Percentiles rank a stretch among this genome's conserved stretches.
phyloP scores from a whole-genome alignment of 1,140 invertebrate genomes.

The Heliothis virescens region DNA sequence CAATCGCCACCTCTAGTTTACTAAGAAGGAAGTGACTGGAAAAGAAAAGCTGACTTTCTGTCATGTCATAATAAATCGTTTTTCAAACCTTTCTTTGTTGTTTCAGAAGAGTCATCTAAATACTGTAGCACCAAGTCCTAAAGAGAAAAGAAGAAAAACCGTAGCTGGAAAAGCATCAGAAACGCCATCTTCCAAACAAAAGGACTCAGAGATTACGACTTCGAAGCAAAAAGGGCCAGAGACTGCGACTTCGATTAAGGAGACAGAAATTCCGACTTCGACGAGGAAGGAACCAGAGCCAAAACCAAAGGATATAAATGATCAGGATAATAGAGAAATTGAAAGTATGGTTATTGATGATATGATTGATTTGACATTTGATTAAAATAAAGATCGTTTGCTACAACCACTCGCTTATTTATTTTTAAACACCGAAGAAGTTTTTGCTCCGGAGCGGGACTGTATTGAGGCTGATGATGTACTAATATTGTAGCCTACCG shows the following conservation, averaged over 20 bases:
- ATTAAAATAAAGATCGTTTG: conserved; percentile 51
- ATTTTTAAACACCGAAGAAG: not conserved
- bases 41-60: too few species aligned
- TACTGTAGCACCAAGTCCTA: conserved; percentile 42
- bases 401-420: not conserved
- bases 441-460: too few species aligned
- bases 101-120: conserved; percentile 64
- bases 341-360: conserved; percentile 32
- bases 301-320: conserved; percentile 38
- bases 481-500: too few species aligned
- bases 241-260: conserved; percentile 32
- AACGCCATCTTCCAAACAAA: not conserved
- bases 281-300: conserved; percentile 21
- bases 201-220: conserved; percentile 30
- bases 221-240: conserved; percentile 29
- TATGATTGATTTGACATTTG: conserved; percentile 66
- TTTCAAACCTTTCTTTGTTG: not conserved
- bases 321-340: not conserved
- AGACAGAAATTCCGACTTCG: conserved; percentile 23
- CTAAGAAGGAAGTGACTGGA: too few species aligned
- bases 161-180: not conserved
- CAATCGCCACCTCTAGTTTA: too few species aligned
- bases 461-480: too few species aligned
- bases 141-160: conserved; percentile 64
- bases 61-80: not conserved